Conservation (phyloP, 2,888 invertebrate genomes). For the Hypena proboscidalis region DNA sequence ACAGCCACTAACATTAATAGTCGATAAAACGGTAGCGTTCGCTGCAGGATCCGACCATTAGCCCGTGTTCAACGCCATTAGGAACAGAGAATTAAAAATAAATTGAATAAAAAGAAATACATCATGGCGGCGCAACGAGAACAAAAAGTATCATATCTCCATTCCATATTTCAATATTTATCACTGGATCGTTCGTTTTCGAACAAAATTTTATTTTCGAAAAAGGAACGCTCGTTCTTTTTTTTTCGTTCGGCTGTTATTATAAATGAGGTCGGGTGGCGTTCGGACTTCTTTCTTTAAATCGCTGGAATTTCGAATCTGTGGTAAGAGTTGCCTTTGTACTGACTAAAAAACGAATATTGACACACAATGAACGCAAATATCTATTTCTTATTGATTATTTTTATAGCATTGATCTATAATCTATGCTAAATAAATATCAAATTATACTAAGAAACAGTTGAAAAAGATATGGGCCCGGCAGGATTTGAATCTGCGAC, state of each 20-base stretch:
- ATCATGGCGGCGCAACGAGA: conserved; percentile 46
- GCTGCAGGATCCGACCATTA: conserved; percentile 61
- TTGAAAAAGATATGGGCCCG: too few species aligned
- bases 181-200: conserved; percentile 80
- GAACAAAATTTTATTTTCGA: conserved; percentile 70
- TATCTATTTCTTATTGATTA: too few species aligned
- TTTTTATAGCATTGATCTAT: too few species aligned
- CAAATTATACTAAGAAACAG: too few species aligned
- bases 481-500: too few species aligned
- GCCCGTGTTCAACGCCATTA: conserved; percentile 70
- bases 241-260: conserved; percentile 62
- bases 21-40: conserved; percentile 78
- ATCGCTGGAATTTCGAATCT: conserved; percentile 69
- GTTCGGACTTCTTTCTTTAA: conserved; percentile 66
- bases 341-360: too few species aligned
- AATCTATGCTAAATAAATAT: too few species aligned
- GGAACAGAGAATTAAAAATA: conserved; percentile 52
- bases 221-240: conserved; percentile 61
- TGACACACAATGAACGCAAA: too few species aligned
- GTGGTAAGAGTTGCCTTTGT: conserved; percentile 38
- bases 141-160: conserved; percentile 74
- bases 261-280: conserved; percentile 72
- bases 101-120: conserved; percentile 38
- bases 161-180: conserved; percentile 84
- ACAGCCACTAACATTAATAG: conserved; percentile 69